phyloP scores from a whole-genome alignment of 2,113 vertebrate species.

The Tricholaema leucomelas region DNA sequence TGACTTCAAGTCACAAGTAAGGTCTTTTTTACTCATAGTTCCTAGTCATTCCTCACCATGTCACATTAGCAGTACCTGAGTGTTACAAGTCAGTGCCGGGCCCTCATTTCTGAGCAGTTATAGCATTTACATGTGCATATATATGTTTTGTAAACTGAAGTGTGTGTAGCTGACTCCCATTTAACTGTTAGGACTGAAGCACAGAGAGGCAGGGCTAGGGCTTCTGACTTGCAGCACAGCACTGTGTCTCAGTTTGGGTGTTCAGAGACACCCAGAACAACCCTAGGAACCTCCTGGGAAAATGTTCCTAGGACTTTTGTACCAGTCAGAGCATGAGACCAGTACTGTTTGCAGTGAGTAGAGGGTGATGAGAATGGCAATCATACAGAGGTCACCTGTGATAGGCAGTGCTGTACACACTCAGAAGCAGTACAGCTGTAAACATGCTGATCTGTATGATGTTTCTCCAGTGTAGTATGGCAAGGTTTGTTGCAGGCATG shows the following conservation, averaged over 20 bases:
- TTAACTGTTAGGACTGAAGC: background rate
- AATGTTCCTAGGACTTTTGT: background rate
- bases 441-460: background rate
- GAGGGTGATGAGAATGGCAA: background rate
- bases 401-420: fast-evolving
- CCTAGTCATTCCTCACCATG: background rate
- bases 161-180: background rate
- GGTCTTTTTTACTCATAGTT: background rate
- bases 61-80: background rate
- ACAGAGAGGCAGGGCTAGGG: background rate
- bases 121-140: no score
- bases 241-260: background rate
- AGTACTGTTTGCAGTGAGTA: background rate
- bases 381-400: background rate
- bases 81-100: background rate
- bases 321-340: background rate
- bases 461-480: background rate
- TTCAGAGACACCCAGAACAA: background rate
- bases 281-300: background rate
- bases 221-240: background rate
- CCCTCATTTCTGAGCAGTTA: no score
- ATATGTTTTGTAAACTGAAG: background rate
- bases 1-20: background rate
- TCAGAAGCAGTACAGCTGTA: background rate
- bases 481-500: background rate